Evolutionary conservation across 2,113 vertebrate species (phyloP).

Genomic region (Ia io): DNA sequence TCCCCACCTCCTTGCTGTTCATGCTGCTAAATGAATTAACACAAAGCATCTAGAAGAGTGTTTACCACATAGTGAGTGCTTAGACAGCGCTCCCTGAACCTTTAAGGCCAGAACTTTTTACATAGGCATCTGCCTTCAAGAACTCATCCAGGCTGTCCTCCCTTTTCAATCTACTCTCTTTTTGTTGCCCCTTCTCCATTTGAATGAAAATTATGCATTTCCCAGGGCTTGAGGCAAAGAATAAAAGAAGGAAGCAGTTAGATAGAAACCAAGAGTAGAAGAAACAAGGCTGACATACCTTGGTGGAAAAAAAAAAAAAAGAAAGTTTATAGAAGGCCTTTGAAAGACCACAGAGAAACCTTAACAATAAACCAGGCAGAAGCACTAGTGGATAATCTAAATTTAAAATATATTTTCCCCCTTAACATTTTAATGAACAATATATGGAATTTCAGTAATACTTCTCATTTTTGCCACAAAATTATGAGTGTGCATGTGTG

Average conservation of each 20-base stretch:
- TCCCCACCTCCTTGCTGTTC: background rate
- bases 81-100: background rate
- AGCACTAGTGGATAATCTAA: background rate
- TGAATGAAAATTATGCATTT: background rate
- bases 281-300: background rate
- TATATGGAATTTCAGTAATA: background rate
- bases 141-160: background rate
- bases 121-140: background rate
- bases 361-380: background rate
- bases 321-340: background rate
- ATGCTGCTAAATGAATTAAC: background rate
- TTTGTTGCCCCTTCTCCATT: background rate
- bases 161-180: background rate
- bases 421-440: slow-evolving; percentile 12
- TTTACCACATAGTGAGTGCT: background rate
- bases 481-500: background rate
- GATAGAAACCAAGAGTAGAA: background rate
- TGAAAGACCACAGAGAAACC: background rate
- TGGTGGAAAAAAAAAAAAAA: no score
- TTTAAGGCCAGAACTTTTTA: background rate
- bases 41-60: background rate
- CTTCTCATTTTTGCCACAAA: slow-evolving; percentile 15
- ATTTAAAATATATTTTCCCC: slow-evolving; percentile 44
- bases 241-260: background rate
- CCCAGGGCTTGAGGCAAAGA: background rate